phyloP scores from a whole-genome alignment of 2,113 vertebrate species.

The Psammodynastes pulverulentus region DNA sequence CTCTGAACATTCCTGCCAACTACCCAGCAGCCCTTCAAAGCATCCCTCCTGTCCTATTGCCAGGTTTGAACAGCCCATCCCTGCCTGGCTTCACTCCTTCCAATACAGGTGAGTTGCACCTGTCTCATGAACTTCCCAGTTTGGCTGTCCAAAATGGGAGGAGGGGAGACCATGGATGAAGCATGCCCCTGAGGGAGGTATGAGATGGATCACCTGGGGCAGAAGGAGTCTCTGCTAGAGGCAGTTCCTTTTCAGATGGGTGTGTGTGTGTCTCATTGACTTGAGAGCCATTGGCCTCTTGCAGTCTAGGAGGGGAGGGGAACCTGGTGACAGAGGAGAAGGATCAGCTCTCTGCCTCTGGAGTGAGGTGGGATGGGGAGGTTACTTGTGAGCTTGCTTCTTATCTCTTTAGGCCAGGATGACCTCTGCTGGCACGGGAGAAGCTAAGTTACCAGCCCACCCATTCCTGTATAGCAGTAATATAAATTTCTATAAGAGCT shows the following conservation, averaged over 20 bases:
- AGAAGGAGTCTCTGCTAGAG: not conserved
- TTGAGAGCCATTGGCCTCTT: not conserved
- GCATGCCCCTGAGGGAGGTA: not conserved
- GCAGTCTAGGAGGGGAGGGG: not conserved
- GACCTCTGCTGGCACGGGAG: not conserved
- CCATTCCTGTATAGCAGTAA: not conserved
- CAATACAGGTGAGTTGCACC: slow-evolving; percentile 88
- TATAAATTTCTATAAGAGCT: not conserved
- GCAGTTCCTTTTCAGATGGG: not conserved
- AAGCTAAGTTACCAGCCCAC: not conserved
- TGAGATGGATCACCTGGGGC: not conserved
- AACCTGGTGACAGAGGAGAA: not conserved
- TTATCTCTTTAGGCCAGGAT: not conserved
- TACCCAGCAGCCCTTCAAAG: slow-evolving; percentile 90
- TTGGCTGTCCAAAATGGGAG: not conserved
- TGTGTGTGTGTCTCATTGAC: not conserved
- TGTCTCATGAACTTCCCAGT: not conserved
- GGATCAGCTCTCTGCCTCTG: not conserved
- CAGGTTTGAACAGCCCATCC: slow-evolving; percentile 94
- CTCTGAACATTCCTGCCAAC: slow-evolving; percentile 91
- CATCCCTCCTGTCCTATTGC: slow-evolving; percentile 94
- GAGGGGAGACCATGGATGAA: not conserved
- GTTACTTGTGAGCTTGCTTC: not conserved
- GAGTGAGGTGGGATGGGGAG: not conserved
- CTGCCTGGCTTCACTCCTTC: slow-evolving; percentile 95